Evolutionary conservation across 2,797 vertebrate species (phyloP).

Genomic region (Lophius americanus): DNA sequence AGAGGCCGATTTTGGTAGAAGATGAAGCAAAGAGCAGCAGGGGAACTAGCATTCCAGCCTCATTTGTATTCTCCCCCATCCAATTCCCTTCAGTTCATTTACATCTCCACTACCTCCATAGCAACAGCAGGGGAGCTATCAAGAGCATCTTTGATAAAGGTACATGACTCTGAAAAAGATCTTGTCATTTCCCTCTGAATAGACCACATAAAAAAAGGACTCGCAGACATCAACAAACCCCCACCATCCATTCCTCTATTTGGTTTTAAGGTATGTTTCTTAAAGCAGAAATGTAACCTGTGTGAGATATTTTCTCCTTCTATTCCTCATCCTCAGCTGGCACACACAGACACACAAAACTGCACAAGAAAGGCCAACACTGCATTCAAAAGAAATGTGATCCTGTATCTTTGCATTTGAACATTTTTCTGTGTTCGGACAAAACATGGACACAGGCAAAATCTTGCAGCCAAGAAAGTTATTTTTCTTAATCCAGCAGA

Average conservation of each 20-base stretch:
- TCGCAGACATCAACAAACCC: background rate
- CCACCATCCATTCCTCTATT: constrained; percentile 9
- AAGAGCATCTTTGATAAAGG: constrained; percentile 90
- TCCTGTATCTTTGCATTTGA: constrained; percentile 16
- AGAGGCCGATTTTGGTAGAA: constrained; percentile 35
- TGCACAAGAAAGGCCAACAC: constrained; percentile 45
- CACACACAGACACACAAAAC: constrained; percentile 40
- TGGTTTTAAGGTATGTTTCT: constrained; percentile 61
- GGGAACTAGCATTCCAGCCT: constrained; percentile 79
- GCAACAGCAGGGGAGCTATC: constrained; percentile 89
- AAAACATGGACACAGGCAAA: constrained; percentile 30
- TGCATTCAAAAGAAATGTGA: constrained; percentile 36
- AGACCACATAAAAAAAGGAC: constrained; percentile 56
- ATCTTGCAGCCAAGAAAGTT: constrained; percentile 10
- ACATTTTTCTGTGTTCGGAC: constrained; percentile 41
- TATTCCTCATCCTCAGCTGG: constrained; percentile 22
- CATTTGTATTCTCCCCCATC: constrained; percentile 91
- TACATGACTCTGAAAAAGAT: constrained; percentile 84
- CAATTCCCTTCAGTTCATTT: constrained; percentile 92
- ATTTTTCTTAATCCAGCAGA: constrained; percentile 17
- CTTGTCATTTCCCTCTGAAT: constrained; percentile 78
- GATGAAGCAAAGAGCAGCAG: constrained; percentile 69
- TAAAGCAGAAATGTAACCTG: constrained; percentile 60
- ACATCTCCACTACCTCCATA: constrained; percentile 89
- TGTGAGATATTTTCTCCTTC: constrained; percentile 42